Evolutionary conservation across 2,797 vertebrate species (phyloP), one percentile per base, ranked within the genome.

Genomic region (Brachymystax lenok): DNA sequence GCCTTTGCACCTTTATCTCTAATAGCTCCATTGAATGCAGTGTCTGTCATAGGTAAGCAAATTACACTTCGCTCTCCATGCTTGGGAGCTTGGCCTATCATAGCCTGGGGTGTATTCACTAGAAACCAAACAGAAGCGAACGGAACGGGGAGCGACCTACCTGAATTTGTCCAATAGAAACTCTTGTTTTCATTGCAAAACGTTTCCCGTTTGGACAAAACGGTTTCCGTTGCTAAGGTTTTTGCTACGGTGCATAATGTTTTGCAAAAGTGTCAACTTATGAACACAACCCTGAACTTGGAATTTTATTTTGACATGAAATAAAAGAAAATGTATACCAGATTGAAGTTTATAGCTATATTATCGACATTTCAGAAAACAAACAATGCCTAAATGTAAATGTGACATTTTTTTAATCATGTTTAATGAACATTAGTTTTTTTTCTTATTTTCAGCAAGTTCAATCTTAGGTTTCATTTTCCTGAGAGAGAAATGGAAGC

Each of bases 381-480:
- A 16, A 24, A 5, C 27, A 17, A 66, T 66, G 17, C 12, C 24
- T 1, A 30, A 14, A 66, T 66, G 13, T 66, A 2, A 2, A 27
- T 30, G 63, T 28, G 2, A 3, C 28, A 17, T 68, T 17, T 68
- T 28, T 68, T 19, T 1, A 2, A 46, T 69, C 19, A 40, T 74
- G 50, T 2, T 50, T 69, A 63, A 21, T 77, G 19, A 5, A 50
- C 1, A 73, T 17, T 1, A 1, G 19, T 78, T 51, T 0, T 2
- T 85, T 56, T 77, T 71, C 77, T 17, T 83, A 12, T 88, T 74
- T 78, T 56, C 85, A 99, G 98, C 97, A 1, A 99, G 97, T 76
- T 95, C 96, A 86, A 99, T 99, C 87, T 94, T 99, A 86, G 97
- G 98, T 71, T 95, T 98, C 80, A 94, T 98, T 91, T 99, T 99